These are phyloP conservation scores for Danio jaintianensis DNA, from an alignment of 2,797 vertebrate genomes.

Conservation along the genomic window DNA sequence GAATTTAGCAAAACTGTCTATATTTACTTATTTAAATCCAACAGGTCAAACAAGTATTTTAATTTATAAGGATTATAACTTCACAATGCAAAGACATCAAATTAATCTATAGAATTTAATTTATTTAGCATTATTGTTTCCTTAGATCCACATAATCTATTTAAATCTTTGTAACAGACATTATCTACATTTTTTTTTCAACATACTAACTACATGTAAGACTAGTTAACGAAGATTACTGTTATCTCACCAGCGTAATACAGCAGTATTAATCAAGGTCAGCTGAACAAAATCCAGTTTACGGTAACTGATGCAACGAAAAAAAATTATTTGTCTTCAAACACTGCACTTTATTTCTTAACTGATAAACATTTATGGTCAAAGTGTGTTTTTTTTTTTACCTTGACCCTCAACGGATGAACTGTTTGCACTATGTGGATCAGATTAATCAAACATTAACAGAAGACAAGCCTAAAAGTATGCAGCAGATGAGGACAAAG, in stretches of 20 bases:
- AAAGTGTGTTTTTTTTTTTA: not conserved
- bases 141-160: not conserved
- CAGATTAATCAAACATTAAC: conserved; percentile 18
- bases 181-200: not conserved
- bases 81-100: not conserved
- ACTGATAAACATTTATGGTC: not conserved
- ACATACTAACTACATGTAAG: not conserved
- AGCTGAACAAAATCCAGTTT: not conserved
- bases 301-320: not conserved
- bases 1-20: not conserved
- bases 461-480: not conserved
- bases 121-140: not conserved
- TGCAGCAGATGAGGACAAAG: not conserved
- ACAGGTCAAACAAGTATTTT: not conserved
- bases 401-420: not conserved
- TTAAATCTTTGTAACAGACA: not conserved
- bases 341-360: not conserved
- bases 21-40: not conserved
- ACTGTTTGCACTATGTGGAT: not conserved
- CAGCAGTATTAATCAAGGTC: not conserved
- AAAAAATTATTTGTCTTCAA: conserved; percentile 17
- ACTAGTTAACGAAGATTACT: not conserved
- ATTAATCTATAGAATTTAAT: not conserved
- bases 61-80: not conserved
- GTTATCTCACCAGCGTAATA: not conserved